Conservation (phyloP, 2,888 invertebrate genomes). For the Noctua pronuba region DNA sequence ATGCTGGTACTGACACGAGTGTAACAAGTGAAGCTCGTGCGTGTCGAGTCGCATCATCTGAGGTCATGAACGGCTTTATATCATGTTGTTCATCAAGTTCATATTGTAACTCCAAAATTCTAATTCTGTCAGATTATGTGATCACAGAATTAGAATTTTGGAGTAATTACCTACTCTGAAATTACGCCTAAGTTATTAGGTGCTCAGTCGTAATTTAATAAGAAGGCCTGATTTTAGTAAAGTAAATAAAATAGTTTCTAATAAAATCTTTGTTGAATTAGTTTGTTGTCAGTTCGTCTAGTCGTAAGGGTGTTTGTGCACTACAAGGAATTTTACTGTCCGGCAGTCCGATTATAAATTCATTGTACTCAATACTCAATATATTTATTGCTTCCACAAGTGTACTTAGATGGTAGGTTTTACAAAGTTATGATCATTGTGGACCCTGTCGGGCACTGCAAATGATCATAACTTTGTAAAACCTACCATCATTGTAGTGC, state of each 20-base stretch:
- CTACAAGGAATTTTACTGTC: too few species aligned
- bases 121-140: background rate
- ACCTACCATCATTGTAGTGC: too few species aligned
- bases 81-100: background rate
- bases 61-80: background rate
- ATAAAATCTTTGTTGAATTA: background rate
- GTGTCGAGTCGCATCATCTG: background rate
- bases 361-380: too few species aligned
- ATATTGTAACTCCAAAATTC: background rate
- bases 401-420: too few species aligned
- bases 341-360: too few species aligned
- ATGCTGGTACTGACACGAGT: too few species aligned
- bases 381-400: too few species aligned
- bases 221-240: background rate
- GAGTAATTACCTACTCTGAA: constrained; percentile 7
- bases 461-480: too few species aligned
- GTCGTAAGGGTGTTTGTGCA: too few species aligned
- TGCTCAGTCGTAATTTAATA: background rate
- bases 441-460: too few species aligned
- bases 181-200: background rate
- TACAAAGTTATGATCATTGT: too few species aligned
- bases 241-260: background rate
- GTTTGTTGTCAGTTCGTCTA: background rate
- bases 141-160: background rate
- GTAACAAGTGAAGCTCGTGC: background rate